Evolutionary conservation across 2,888 invertebrate genomes (phyloP).

Genomic region (Lordiphosa andalusiaca): DNA sequence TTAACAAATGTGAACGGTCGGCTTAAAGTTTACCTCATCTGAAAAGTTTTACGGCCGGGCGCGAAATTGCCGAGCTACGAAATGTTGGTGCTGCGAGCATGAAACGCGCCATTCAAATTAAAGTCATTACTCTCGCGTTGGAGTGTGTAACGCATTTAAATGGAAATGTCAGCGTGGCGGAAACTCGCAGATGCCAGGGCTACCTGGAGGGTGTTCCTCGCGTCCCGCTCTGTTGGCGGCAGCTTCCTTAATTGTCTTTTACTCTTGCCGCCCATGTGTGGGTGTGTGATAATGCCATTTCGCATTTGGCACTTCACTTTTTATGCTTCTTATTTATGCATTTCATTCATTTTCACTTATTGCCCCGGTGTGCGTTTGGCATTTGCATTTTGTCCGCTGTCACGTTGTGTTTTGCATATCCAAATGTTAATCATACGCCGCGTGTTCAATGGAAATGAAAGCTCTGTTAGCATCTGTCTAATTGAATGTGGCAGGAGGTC

Average conservation of each 20-base stretch:
- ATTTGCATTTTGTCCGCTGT: slow-evolving; percentile 62
- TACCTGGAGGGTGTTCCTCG: slow-evolving; percentile 27
- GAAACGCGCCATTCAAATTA: slow-evolving; percentile 63
- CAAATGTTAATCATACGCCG: slow-evolving; percentile 44
- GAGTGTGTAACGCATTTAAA: slow-evolving; percentile 46
- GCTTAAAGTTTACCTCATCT: slow-evolving; percentile 49
- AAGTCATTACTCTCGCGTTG: slow-evolving; percentile 49
- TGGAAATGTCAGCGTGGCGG: slow-evolving; percentile 42
- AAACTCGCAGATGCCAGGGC: slow-evolving; percentile 28
- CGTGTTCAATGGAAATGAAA: slow-evolving; percentile 17
- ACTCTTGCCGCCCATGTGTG: background rate
- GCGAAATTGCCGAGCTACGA: slow-evolving; percentile 33
- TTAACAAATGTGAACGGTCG: slow-evolving; percentile 18
- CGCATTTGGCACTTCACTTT: slow-evolving; percentile 56
- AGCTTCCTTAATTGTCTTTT: slow-evolving; percentile 53
- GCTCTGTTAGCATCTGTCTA: slow-evolving; percentile 47
- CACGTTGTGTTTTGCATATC: slow-evolving; percentile 59
- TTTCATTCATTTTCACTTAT: slow-evolving; percentile 59
- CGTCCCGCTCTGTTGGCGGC: slow-evolving; percentile 9
- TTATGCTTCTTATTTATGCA: slow-evolving; percentile 65
- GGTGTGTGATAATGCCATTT: slow-evolving; percentile 49
- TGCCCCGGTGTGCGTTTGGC: slow-evolving; percentile 41
- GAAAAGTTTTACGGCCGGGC: slow-evolving; percentile 47
- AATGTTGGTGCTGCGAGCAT: slow-evolving; percentile 43
- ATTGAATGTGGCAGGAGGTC: slow-evolving; percentile 55